These are phyloP conservation scores for Macaria liturata DNA, from an alignment of 2,888 invertebrate species.

Conservation along the genomic window DNA sequence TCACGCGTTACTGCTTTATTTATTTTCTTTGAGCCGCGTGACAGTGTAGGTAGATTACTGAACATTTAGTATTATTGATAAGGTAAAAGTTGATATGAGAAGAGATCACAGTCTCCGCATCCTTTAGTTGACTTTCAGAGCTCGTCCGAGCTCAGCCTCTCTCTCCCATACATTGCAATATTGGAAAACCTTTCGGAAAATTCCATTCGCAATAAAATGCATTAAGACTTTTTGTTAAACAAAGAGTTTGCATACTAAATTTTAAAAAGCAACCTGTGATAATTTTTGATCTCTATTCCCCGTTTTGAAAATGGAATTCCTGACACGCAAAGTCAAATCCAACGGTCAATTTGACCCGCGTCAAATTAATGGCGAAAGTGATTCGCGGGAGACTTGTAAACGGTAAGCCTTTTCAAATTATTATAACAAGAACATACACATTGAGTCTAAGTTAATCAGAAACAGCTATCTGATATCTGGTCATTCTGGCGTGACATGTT, in stretches of 20 bases:
- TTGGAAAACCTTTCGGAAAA: constrained; percentile 19
- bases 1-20: constrained; percentile 42
- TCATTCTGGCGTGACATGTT: no score
- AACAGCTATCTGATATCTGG: no score
- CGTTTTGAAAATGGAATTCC: constrained; percentile 64
- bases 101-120: constrained; percentile 45
- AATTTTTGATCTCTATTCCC: constrained; percentile 48
- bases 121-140: constrained; percentile 71
- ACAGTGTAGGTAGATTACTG: constrained; percentile 20
- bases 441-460: no score
- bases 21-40: constrained; percentile 39
- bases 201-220: constrained; percentile 29
- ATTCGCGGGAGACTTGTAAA: constrained; percentile 46
- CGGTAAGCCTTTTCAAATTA: constrained; percentile 52
- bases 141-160: constrained; percentile 51
- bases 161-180: constrained; percentile 1
- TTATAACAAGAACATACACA: background rate
- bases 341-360: constrained; percentile 60
- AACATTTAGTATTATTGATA: constrained; percentile 43
- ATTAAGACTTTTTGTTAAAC: constrained; percentile 14
- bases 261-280: constrained; percentile 48
- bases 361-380: constrained; percentile 66
- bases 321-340: constrained; percentile 66
- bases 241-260: no score
- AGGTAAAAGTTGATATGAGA: constrained; percentile 41